Evolutionary conservation across 1,140 invertebrate genomes (phyloP).

Genomic region (Drosophila lini): DNA sequence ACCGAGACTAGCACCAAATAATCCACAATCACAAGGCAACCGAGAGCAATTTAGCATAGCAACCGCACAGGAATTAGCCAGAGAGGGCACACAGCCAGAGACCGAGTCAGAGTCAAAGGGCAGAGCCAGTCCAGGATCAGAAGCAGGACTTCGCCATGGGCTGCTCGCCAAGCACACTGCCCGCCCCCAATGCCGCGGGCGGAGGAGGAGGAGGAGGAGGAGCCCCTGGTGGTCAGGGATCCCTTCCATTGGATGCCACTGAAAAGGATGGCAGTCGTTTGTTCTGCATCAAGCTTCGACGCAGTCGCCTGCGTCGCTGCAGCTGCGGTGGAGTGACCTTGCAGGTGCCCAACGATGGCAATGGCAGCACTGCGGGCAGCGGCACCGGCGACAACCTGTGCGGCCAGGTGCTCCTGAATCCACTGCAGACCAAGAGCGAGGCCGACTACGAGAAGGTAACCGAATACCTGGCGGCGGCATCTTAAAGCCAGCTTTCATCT

Average conservation of each 20-base stretch:
- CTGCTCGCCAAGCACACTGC: conserved; percentile 77
- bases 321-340: conserved; percentile 68
- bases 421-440: conserved; percentile 76
- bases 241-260: conserved; percentile 61
- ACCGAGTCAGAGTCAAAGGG: neutral
- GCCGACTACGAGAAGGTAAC: conserved; percentile 83
- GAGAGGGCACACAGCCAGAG: neutral
- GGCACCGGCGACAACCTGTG: conserved; percentile 66
- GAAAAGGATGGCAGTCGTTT: conserved; percentile 78
- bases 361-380: conserved; percentile 67
- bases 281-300: conserved; percentile 81
- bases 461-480: conserved; percentile 7
- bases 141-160: conserved; percentile 70
- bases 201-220: conserved; percentile 1
- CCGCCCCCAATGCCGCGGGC: conserved; percentile 46
- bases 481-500: conserved; percentile 2
- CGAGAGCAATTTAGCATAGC: conserved; percentile 69
- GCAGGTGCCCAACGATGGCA: conserved; percentile 66
- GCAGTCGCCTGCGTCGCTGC: conserved; percentile 75
- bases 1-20: conserved; percentile 22
- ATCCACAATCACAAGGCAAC: conserved; percentile 52
- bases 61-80: conserved; percentile 27
- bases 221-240: conserved; percentile 25
- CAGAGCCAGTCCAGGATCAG: conserved; percentile 22
- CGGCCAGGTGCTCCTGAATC: conserved; percentile 81